Evolutionary conservation across 2,888 invertebrate species (phyloP), one percentile per base, ranked within the genome.

Genomic region (Thera obeliscata): DNA sequence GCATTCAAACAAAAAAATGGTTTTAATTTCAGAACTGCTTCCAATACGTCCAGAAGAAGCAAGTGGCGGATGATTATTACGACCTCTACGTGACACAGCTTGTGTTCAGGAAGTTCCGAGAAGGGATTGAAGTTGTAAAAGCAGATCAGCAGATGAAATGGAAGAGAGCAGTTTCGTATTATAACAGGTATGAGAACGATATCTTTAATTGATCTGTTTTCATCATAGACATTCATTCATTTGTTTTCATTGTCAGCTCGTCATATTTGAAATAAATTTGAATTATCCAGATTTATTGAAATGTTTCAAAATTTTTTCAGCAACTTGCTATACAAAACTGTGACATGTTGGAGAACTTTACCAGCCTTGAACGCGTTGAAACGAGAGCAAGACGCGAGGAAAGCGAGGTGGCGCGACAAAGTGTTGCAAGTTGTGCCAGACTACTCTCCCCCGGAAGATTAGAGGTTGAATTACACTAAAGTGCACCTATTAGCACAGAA

Each of bases 11-110:
- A 41, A 7, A 49, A 49, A 4, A 54, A 58, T 35, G n/a, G 33
- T 57, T 66, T 22, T 5, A 60, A 49, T 89, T 89, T 67, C 78
- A 95, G 95, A 84, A 88, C 68, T 88, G 91, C 64, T 78, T 87
- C 62, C 87, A 89, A 55, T 90, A 86, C 66, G 85, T 90, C 50
- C 87, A 94, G 72, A 95, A 95, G 81, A 89, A 92, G 78, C 95
- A 96, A 89, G 96, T 96, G 1, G 97, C 97, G 2, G 94, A 95
- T 64, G 97, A 97, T 83, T 96, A 96, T 85, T 95, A 95, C 75
- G 96, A 96, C 70, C 89, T 96, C 65, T 95, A 94, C 74, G 78
- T 95, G n/a, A 89, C 91, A 56, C 94, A 94, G 60, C 78, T 88
- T 54, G 89, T 89, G 58, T 94, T 96, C 60, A 86, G 87, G 48